These are phyloP conservation scores for Uropsilus gracilis DNA, from an alignment of 2,113 vertebrate species.

Conservation along the genomic window DNA sequence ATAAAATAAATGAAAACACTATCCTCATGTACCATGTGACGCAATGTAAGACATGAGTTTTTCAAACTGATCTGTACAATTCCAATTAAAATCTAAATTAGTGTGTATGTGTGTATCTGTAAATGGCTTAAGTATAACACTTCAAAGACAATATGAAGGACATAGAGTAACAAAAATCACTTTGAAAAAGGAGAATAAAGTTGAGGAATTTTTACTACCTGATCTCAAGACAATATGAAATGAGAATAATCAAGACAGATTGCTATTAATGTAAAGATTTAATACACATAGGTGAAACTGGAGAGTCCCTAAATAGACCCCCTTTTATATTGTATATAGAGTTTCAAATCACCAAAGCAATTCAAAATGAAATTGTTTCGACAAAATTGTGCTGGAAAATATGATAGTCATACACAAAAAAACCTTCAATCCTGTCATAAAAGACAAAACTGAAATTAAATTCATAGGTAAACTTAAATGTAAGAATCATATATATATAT, in stretches of 20 bases:
- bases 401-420: not conserved
- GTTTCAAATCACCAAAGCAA: not conserved
- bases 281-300: not conserved
- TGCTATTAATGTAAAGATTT: not conserved
- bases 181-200: not conserved
- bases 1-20: not conserved
- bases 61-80: not conserved
- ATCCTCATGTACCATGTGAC: not conserved
- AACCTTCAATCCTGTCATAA: not conserved
- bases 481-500: not conserved
- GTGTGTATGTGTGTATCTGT: no score
- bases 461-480: not conserved
- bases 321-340: not conserved
- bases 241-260: not conserved
- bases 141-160: not conserved
- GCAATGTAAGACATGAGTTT: not conserved
- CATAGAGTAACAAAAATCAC: not conserved
- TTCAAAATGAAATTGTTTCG: not conserved
- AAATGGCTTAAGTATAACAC: not conserved
- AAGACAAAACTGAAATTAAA: not conserved
- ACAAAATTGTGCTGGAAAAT: not conserved
- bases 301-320: not conserved
- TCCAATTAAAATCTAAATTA: not conserved
- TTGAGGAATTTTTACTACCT: not conserved
- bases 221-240: not conserved